These are phyloP conservation scores for Distichodus sexfasciatus DNA, from an alignment of 2,797 vertebrate genomes.

Conservation along the genomic window DNA sequence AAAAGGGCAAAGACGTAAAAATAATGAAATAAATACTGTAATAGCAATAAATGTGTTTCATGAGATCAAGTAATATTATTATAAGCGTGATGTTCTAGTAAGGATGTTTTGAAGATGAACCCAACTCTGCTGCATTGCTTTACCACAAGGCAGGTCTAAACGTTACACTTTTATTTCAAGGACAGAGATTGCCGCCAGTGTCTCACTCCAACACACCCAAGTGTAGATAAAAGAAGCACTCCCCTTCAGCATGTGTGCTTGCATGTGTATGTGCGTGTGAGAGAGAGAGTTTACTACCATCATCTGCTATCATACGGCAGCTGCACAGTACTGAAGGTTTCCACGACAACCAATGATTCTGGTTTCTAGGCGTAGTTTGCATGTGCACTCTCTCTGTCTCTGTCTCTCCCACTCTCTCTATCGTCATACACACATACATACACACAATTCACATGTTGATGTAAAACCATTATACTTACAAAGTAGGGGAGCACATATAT, in stretches of 20 bases:
- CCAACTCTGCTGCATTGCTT: background rate
- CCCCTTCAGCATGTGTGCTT: slow-evolving; percentile 27
- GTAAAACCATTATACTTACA: too few species aligned
- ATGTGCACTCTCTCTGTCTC: slow-evolving; percentile 1
- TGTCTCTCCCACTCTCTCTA: too few species aligned
- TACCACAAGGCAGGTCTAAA: slow-evolving; percentile 21
- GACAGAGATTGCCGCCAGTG: slow-evolving; percentile 38
- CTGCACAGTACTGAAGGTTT: slow-evolving; percentile 63
- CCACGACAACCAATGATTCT: slow-evolving; percentile 61
- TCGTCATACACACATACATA: slow-evolving; percentile 17
- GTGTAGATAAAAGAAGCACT: slow-evolving; percentile 45
- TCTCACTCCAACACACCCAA: slow-evolving; percentile 37
- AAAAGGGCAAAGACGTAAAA: too few species aligned
- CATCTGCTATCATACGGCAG: slow-evolving; percentile 56
- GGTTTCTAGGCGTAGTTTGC: slow-evolving; percentile 39
- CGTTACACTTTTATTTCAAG: slow-evolving; percentile 38
- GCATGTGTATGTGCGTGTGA: slow-evolving; percentile 19
- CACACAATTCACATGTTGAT: slow-evolving; percentile 5
- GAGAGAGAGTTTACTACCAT: slow-evolving; percentile 47
- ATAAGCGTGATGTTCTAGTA: slow-evolving; percentile 3
- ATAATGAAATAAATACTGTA: too few species aligned
- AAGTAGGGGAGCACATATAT: too few species aligned
- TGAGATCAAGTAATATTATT: too few species aligned
- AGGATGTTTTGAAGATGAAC: background rate
- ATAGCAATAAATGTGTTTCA: too few species aligned